Evolutionary conservation across 2,888 invertebrate genomes (phyloP), one percentile per base, ranked within the genome.

Genomic region (Odontocolon sp.): DNA sequence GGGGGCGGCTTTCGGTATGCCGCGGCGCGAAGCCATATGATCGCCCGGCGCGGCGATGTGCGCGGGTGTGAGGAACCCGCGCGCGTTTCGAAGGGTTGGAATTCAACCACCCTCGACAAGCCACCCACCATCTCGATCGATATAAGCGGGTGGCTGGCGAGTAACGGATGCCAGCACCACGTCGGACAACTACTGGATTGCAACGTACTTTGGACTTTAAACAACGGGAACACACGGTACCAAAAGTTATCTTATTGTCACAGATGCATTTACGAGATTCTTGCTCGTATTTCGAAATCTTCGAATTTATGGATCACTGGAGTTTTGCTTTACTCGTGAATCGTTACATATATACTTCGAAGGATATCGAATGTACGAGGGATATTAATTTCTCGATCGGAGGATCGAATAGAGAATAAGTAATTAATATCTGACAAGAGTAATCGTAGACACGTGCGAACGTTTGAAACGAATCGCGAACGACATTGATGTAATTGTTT

Each of bases 1-100:
- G 18, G 1, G 6, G n/a, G 26, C 1, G 2, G 14, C 68, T 40
- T 40, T 73, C 67, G 68, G 67, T 73, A 77, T 67, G 64, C 70
- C 77, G 18, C n/a, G n/a, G 77, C 75, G 78, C 78, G 86, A 86
- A 86, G 84, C 86, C 85, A 26, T 82, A 86, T 45, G 74, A 86
- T 81, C 79, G 80, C 52, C 26, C 38, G 23, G 11, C 28, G 8
- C 38, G 40, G 38, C 59, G 52, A 23, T 54, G 61, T 54, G 8
- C 38, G 40, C 28, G 50, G 52, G 33, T 54, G 61, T 54, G 56
- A 63, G 52, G 52, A 42, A 40, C 61, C 52, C 54, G 42, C 70
- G 70, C 59, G 69, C 63, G 63, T 23, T 54, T 63, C 68, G 68
- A 68, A 47, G 59, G 57, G 56, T 14, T 57, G 79, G 73, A 85